A percentile compares a stretch with the other conserved stretches of the same genome.
phyloP scores from a whole-genome alignment of 2,888 invertebrate genomes.

The Metallyticus violacea region DNA sequence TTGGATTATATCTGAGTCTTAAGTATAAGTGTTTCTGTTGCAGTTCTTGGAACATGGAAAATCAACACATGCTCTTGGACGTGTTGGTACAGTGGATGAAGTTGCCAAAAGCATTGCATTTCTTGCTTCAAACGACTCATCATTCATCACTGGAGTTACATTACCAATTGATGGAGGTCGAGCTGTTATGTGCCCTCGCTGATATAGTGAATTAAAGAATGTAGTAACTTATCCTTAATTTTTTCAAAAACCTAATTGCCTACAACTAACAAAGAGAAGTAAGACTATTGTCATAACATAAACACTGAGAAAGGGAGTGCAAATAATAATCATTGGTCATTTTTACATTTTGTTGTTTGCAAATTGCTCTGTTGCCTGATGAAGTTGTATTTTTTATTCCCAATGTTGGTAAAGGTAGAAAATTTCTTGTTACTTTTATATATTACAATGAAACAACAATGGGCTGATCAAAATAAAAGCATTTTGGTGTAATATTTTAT shows the following conservation, averaged over 20 bases:
- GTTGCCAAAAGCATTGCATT: slow-evolving; percentile 56
- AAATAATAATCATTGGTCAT: too few species aligned
- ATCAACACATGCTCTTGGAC: slow-evolving; percentile 55
- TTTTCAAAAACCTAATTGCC: neutral
- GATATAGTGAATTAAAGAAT: neutral
- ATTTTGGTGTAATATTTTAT: too few species aligned
- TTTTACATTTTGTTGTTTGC: too few species aligned
- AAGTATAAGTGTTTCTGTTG: slow-evolving; percentile 30
- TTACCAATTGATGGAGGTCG: slow-evolving; percentile 58
- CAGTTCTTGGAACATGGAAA: slow-evolving; percentile 55
- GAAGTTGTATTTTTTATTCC: too few species aligned
- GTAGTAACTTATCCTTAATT: neutral
- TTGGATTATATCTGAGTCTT: too few species aligned
- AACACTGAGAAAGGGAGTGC: neutral
- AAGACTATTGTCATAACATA: neutral
- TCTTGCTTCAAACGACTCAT: slow-evolving; percentile 52
- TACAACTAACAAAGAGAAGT: neutral
- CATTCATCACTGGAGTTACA: slow-evolving; percentile 56
- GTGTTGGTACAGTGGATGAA: slow-evolving; percentile 52
- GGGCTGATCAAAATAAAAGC: too few species aligned
- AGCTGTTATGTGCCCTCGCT: slow-evolving; percentile 44
- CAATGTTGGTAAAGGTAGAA: too few species aligned
- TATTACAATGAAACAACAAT: too few species aligned
- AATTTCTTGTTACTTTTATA: too few species aligned
- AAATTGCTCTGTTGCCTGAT: too few species aligned